Percentiles rank a stretch among this genome's conserved stretches.
These are phyloP conservation scores for Seira sanloemensis DNA, from an alignment of 2,888 invertebrate genomes.

Conservation along the genomic window DNA sequence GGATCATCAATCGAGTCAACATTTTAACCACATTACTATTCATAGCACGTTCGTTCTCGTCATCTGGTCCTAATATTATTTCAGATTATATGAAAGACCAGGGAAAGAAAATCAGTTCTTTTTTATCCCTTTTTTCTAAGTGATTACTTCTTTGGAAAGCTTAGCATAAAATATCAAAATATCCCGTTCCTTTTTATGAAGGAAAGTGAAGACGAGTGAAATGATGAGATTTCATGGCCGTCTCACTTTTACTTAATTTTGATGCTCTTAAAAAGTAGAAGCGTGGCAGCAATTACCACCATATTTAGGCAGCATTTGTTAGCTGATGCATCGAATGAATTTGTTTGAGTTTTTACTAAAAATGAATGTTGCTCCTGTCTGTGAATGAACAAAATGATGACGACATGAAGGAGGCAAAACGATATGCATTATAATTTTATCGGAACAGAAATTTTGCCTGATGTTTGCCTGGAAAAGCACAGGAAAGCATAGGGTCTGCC, in stretches of 20 bases:
- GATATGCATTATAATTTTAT: neutral
- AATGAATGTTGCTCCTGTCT: neutral
- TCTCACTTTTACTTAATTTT: slow-evolving; percentile 35
- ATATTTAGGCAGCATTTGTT: neutral
- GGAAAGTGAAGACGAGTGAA: slow-evolving; percentile 14
- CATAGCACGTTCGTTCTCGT: slow-evolving; percentile 36
- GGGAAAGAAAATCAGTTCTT: neutral
- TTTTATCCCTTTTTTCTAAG: neutral
- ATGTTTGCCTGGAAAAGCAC: neutral
- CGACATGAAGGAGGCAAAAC: neutral
- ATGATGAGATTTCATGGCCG: slow-evolving; percentile 32
- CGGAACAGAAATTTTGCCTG: too few relatives aligned
- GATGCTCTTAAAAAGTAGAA: slow-evolving; percentile 31
- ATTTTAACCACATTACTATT: slow-evolving; percentile 44
- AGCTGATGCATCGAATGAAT: neutral
- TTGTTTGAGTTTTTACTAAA: neutral
- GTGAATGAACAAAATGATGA: neutral
- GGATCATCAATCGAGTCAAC: slow-evolving; percentile 44
- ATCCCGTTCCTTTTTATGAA: slow-evolving; percentile 3
- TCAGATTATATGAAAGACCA: neutral
- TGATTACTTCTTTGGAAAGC: neutral
- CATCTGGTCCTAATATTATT: slow-evolving; percentile 27
- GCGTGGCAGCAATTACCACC: too few relatives aligned
- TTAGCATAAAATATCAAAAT: neutral
- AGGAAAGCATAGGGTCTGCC: neutral